Evolutionary conservation across 1,140 invertebrate genomes (phyloP).

Genomic region (Wasmannia auropunctata): DNA sequence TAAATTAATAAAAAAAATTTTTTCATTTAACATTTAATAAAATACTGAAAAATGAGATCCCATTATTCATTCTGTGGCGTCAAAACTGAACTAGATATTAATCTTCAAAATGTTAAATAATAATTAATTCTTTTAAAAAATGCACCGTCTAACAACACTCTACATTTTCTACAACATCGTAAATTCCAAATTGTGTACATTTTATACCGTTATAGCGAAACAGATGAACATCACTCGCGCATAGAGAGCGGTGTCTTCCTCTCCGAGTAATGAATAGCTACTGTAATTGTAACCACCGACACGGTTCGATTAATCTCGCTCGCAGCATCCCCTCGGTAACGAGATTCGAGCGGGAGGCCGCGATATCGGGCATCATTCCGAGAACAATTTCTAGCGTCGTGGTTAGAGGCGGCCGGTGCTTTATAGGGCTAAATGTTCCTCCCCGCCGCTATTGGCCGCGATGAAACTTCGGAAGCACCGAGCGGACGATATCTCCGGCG

Average conservation of each 20-base stretch:
- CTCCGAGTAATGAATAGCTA: conserved; percentile 19
- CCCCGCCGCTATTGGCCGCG: conserved; percentile 35
- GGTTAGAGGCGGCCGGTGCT: conserved; percentile 21
- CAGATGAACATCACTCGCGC: not conserved
- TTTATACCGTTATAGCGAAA: not conserved
- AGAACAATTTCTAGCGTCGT: conserved; percentile 23
- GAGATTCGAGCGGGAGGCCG: conserved; percentile 5
- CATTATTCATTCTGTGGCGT: not conserved
- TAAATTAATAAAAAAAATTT: not conserved
- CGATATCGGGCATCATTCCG: conserved; percentile 60
- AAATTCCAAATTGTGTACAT: not conserved
- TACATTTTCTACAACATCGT: not conserved
- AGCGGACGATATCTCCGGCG: conserved; percentile 44
- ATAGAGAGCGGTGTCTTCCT: conserved; percentile 6
- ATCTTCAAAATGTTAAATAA: conserved; percentile 10
- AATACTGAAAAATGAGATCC: not conserved
- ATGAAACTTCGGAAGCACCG: conserved; percentile 49
- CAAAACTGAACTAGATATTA: not conserved
- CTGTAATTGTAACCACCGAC: conserved; percentile 44
- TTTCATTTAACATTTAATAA: not conserved
- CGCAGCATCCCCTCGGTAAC: not conserved
- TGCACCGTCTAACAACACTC: too few species aligned
- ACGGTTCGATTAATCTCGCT: conserved; percentile 46
- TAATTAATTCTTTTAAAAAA: not conserved
- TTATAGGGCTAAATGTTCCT: conserved; percentile 46